These are phyloP conservation scores for Clusia tigrina DNA, from an alignment of 2,888 invertebrate species.

Conservation along the genomic window DNA sequence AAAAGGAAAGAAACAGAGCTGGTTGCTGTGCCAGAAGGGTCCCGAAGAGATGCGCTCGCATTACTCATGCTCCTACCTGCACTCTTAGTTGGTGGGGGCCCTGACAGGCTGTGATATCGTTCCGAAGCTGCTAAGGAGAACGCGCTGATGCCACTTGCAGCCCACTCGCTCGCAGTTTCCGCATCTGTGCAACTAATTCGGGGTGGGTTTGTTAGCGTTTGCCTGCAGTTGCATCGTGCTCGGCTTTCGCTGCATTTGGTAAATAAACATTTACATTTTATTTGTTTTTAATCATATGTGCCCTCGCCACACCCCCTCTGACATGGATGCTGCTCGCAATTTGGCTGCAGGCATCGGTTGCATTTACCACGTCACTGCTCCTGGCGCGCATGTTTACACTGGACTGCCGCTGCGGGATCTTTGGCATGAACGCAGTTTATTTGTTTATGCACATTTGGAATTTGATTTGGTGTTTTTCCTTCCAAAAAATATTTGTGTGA, in stretches of 20 bases:
- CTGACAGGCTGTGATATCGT: no score
- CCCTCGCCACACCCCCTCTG: not conserved
- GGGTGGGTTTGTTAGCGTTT: not conserved
- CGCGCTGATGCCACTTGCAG: no score
- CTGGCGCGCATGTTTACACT: constrained; percentile 32
- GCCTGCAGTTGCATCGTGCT: not conserved
- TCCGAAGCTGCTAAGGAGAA: no score
- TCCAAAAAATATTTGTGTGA: not conserved
- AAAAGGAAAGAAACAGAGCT: no score
- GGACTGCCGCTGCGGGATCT: constrained; percentile 31
- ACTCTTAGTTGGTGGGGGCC: no score
- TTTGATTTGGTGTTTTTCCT: not conserved
- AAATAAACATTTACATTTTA: not conserved
- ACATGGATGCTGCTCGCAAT: not conserved
- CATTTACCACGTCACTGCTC: constrained; percentile 19
- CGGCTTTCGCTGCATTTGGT: not conserved
- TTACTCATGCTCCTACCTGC: no score
- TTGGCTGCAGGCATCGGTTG: not conserved
- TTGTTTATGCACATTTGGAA: constrained; percentile 19
- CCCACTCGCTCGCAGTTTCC: no score
- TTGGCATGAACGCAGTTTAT: constrained; percentile 27
- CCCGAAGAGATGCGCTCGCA: no score
- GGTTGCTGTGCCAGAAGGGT: no score
- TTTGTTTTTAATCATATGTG: constrained; percentile 1
- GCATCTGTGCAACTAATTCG: no score